A percentile compares a stretch with the other conserved stretches of the same genome.
Evolutionary conservation across 2,888 invertebrate genomes (phyloP).

Genomic region (Amaurobius ferox): DNA sequence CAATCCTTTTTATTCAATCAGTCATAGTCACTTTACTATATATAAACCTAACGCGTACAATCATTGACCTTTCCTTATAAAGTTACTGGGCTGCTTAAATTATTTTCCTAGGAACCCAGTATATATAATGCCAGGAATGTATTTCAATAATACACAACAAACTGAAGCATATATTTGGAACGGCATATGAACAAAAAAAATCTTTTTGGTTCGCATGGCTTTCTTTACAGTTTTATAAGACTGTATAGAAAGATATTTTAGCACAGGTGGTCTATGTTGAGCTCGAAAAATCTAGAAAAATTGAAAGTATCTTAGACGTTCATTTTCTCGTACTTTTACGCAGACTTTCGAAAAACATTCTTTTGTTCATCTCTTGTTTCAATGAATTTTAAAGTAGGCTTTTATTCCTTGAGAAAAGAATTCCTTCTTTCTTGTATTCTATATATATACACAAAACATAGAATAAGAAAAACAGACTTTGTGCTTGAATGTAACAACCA

Average conservation of each 20-base stretch:
- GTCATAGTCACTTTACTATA: too few relatives aligned
- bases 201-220: too few relatives aligned
- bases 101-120: too few relatives aligned
- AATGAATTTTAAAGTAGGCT: conserved; percentile 42
- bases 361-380: conserved; percentile 44
- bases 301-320: background rate
- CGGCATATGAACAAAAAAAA: too few relatives aligned
- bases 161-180: too few relatives aligned
- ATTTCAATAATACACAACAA: too few relatives aligned
- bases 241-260: background rate
- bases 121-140: too few relatives aligned
- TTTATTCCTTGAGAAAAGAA: conserved; percentile 9
- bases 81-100: too few relatives aligned
- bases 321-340: background rate
- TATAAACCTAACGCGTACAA: too few relatives aligned
- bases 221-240: too few relatives aligned
- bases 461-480: conserved; percentile 4
- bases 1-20: too few relatives aligned
- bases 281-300: background rate
- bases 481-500: conserved; percentile 56
- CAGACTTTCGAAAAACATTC: background rate
- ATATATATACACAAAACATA: background rate
- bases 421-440: background rate
- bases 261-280: background rate
- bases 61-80: too few relatives aligned